Percentiles rank a stretch among this genome's conserved stretches.
phyloP scores from a whole-genome alignment of 2,797 vertebrate species.

The Poeciliopsis presidionis region DNA sequence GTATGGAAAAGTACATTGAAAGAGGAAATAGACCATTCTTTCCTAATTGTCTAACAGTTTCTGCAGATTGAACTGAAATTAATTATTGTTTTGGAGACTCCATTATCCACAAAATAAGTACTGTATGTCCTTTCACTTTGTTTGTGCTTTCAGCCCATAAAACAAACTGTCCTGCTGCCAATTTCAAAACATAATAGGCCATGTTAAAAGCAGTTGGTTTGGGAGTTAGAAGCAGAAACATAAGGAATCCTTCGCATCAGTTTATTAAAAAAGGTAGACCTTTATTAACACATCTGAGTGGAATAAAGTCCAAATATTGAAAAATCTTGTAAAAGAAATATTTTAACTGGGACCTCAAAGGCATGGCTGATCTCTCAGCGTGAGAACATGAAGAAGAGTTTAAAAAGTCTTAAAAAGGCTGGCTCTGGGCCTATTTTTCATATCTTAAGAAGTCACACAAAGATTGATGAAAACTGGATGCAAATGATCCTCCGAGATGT shows the following conservation, averaged over 20 bases:
- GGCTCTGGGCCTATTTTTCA: constrained; percentile 62
- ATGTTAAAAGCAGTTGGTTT: constrained; percentile 12
- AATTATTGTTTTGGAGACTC: constrained; percentile 9
- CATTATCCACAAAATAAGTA: constrained; percentile 16
- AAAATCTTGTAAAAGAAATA: constrained; percentile 64
- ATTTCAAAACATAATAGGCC: constrained; percentile 18
- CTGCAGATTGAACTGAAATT: neutral
- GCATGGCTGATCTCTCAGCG: constrained; percentile 40
- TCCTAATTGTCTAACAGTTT: neutral
- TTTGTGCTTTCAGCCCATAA: constrained; percentile 5
- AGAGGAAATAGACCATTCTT: neutral
- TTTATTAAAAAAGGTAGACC: constrained; percentile 19
- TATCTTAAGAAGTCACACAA: constrained; percentile 72
- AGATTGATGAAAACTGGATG: constrained; percentile 78
- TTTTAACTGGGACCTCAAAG: constrained; percentile 47
- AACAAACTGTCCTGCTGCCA: constrained; percentile 13
- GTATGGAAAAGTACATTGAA: constrained; percentile 12
- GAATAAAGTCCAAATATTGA: constrained; percentile 23
- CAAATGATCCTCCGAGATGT: constrained; percentile 74
- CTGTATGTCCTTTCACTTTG: neutral
- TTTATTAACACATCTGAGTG: constrained; percentile 41
- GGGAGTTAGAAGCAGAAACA: neutral
- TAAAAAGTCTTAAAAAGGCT: constrained; percentile 58
- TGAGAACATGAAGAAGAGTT: constrained; percentile 41
- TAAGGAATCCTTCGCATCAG: constrained; percentile 8